Conservation (phyloP, 92 coral and sea anemone species). For the Parazoanthus atlanticus region DNA sequence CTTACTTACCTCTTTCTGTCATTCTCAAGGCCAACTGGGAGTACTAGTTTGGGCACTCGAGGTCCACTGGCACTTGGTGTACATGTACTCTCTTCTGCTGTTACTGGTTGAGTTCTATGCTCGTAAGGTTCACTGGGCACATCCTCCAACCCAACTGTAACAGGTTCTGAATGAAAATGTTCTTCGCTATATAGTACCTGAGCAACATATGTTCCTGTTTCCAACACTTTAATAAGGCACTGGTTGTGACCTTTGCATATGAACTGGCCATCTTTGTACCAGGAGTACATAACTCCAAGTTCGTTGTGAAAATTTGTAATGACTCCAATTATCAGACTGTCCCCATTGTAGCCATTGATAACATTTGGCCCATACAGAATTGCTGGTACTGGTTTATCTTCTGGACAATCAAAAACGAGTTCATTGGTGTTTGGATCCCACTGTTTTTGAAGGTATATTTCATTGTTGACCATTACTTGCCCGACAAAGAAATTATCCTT, state of each 20-base stretch:
- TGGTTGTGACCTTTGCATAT: slow-evolving; percentile 33
- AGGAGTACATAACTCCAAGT: slow-evolving; percentile 6
- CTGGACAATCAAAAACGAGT: neutral
- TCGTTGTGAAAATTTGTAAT: neutral
- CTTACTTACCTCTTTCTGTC: slow-evolving; percentile 6
- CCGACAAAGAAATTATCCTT: neutral
- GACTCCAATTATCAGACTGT: neutral
- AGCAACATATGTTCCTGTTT: slow-evolving; percentile 33
- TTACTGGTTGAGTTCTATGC: neutral
- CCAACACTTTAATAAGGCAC: slow-evolving; percentile 39
- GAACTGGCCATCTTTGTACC: slow-evolving; percentile 5
- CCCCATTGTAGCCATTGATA: too few relatives aligned
- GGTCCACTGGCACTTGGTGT: neutral
- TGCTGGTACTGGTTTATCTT: slow-evolving; percentile 16
- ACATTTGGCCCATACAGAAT: neutral
- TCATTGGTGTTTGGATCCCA: neutral
- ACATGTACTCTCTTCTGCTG: slow-evolving; percentile 28
- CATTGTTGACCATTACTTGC: slow-evolving; percentile 6
- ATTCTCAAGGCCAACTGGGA: slow-evolving; percentile 22
- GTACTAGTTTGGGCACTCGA: neutral
- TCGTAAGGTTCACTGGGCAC: too few relatives aligned
- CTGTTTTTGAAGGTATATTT: slow-evolving; percentile 22
- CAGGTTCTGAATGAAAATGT: slow-evolving; percentile 8
- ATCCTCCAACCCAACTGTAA: slow-evolving; percentile 34
- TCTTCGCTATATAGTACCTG: slow-evolving; percentile 37